Base-by-base conservation (phyloP, 2,797 vertebrate species). In the Myioborus melanocephalus region DNA sequence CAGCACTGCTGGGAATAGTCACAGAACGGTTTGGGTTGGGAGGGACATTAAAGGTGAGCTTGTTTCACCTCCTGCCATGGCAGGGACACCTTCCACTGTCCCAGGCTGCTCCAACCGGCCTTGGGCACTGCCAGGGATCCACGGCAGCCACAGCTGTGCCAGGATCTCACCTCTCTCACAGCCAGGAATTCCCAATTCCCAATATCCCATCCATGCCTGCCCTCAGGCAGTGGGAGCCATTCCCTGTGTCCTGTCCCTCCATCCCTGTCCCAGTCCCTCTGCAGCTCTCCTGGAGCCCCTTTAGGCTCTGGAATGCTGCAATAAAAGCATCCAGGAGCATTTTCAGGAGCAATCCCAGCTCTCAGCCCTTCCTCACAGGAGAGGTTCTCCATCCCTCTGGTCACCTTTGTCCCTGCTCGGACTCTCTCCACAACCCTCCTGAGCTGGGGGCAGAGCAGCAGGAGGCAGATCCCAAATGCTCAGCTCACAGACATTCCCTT, bases 401-500 rank as follows among this genome's bases (percentile, higher is more conserved):
- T 4, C 28, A 13, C 6, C 37, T 8, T 8, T 20, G 59, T 64
- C n/a, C 35, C 59, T 35, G 5, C 60, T 22, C 52, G 60, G 26
- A 3, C 28, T 52, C 20, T 17, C 7, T 26, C 11, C 39, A 2
- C 18, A 28, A 30, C 44, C 76, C 4, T 34, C 28, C 68, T 39
- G 52, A 15, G 44, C 66, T 37, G 44, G 52, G 43, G 44, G n/a
- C 65, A 55, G 79, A 47, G 63, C 50, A 60, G 41, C n/a, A 35
- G 39, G 28, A 52, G 20, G 53, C 44, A 60, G 37, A 76, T 35
- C 53, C 55, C 71, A 27, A 32, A 53, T 1, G 0, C 26, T 14
- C 2, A 0, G 0, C 8, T 15, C 5, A 0, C 21, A 43, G 76
- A 3, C 14, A 41, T 35, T 85, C 59, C 39, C 20, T 0, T 4